Evolutionary conservation across 2,113 vertebrate species (phyloP), one percentile per base, ranked within the genome.

Genomic region (Danio rerio): DNA sequence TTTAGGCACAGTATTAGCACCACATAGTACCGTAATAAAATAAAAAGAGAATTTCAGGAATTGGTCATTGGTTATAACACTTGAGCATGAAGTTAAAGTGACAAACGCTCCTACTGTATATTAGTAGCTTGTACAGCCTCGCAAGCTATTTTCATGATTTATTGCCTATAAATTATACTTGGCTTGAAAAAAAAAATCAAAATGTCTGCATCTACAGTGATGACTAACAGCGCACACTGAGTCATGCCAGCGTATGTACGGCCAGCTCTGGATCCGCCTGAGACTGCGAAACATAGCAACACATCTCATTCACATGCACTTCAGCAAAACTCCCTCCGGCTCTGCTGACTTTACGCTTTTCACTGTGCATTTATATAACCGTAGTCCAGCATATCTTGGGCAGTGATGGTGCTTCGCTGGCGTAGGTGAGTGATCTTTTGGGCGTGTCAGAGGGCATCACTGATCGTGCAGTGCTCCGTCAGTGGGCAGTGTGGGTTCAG

Each of bases 211-310:
- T 82, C 87, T 73, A 88, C 85, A 77, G 80, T 74, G 79, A 86
- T 89, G 92, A 91, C 85, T 89, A 87, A 89, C 77, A 18, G 47
- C 86, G 73, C 81, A 72, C 73, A 50, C 82, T 90, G 90, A 92
- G 88, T 91, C 90, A 91, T 62, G 76, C 78, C 77, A 63, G 45
- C 21, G 12, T 59, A 74, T 63, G 6, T 74, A 62, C 7, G 43
- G 58, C 71, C 15, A 58, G 56, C 7, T 18, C 15, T 15, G 58
- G 21, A 55, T 40, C 58, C 47, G 31, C 68, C n/a, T 31, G 68
- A 81, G 69, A n/a, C 56, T 15, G 45, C 10, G 4, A 63, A 53
- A 42, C 20, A 53, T 31, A 45, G 47, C 16, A 74, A 52, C 58
- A 13, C 42, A 59, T 66, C 62, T 47, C 68, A 65, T 80, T 72